phyloP scores from a whole-genome alignment of 2,797 vertebrate species.

The Rhinella marina region DNA sequence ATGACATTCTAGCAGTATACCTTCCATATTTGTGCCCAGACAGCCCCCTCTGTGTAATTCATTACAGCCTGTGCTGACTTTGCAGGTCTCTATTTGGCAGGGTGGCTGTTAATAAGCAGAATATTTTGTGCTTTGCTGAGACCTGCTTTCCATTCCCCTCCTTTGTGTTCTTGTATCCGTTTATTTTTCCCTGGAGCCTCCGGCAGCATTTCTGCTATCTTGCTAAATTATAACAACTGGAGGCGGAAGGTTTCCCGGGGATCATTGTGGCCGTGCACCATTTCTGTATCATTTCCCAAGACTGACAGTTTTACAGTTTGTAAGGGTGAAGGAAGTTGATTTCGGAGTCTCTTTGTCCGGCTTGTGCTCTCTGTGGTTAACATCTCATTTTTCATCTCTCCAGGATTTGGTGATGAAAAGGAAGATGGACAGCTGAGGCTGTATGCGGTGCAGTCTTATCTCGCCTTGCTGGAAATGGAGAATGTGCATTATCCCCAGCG shows the following conservation, averaged over 20 bases:
- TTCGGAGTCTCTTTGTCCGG: slow-evolving; percentile 5
- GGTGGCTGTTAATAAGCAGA: neutral
- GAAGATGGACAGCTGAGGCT: slow-evolving; percentile 85
- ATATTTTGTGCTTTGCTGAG: neutral
- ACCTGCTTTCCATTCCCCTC: neutral
- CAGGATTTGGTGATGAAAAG: slow-evolving; percentile 88
- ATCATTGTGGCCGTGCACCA: neutral
- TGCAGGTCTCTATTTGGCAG: neutral
- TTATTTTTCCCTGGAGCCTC: neutral
- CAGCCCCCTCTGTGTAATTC: neutral
- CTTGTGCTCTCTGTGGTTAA: slow-evolving; percentile 37
- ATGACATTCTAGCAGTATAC: neutral
- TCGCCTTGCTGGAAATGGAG: slow-evolving; percentile 80
- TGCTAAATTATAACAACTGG: neutral
- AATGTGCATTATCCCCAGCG: slow-evolving; percentile 81
- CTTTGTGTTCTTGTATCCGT: neutral
- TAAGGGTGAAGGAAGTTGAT: neutral
- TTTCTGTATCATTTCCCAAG: slow-evolving; percentile 19
- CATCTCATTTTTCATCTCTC: slow-evolving; percentile 51
- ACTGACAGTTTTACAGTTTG: neutral
- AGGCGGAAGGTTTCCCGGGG: neutral
- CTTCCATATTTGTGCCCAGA: neutral
- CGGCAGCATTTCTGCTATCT: slow-evolving; percentile 7
- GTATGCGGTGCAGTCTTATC: slow-evolving; percentile 89
- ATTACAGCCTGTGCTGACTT: neutral